Evolutionary conservation across 2,888 invertebrate species (phyloP).

Genomic region (Leptura quadrifasciata): DNA sequence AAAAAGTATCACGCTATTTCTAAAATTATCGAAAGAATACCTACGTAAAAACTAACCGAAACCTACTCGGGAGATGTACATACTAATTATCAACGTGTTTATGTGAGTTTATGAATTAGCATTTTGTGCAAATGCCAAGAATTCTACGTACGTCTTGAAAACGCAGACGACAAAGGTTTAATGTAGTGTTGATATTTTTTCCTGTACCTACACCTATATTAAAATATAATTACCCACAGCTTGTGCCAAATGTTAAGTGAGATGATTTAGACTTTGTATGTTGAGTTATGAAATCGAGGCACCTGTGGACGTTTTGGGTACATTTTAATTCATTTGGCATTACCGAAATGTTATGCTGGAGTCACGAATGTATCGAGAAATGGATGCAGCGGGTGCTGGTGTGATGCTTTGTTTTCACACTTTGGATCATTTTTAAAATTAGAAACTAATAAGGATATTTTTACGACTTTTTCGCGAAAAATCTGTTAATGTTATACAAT

Average conservation of each 20-base stretch:
- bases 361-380: background rate
- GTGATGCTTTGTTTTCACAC: no score
- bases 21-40: background rate
- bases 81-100: constrained; percentile 43
- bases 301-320: background rate
- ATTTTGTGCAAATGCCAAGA: constrained; percentile 51
- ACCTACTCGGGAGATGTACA: background rate
- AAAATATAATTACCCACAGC: background rate
- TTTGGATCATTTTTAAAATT: no score
- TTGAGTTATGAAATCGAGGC: background rate
- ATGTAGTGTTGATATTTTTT: constrained; percentile 9
- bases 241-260: constrained; percentile 10
- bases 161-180: constrained; percentile 6
- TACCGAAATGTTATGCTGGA: background rate
- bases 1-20: background rate
- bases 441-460: no score
- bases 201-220: constrained; percentile 5
- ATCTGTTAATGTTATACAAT: no score
- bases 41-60: background rate
- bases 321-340: background rate
- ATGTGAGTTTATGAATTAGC: constrained; percentile 45
- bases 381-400: background rate
- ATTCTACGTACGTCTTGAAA: constrained; percentile 43
- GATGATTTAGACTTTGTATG: constrained; percentile 10
- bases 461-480: no score